These are phyloP conservation scores for Cryptoleucopteryx plumbea DNA, from an alignment of 2,113 vertebrate species.

Conservation along the genomic window DNA sequence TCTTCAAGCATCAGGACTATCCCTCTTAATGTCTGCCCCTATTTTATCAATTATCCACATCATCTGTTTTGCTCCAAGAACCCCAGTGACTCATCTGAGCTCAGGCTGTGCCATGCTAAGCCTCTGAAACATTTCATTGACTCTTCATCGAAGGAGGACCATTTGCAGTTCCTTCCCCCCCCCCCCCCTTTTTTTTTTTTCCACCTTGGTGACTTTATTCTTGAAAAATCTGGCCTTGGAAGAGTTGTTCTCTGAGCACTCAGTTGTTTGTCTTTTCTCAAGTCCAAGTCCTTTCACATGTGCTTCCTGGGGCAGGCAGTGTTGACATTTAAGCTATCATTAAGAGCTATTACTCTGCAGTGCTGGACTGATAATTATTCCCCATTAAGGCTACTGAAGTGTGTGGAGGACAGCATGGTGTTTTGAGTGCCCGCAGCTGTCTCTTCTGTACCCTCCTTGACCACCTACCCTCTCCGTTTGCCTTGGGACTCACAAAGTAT, in stretches of 20 bases:
- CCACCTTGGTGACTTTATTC: not conserved
- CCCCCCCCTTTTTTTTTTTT: not conserved
- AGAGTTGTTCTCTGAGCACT: not conserved
- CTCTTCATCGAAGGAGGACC: not conserved
- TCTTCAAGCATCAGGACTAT: not conserved
- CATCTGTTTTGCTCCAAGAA: not conserved
- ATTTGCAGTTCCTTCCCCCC: not conserved
- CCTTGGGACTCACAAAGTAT: not conserved
- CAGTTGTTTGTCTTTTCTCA: not conserved
- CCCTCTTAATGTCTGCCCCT: not conserved
- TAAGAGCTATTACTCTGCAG: not conserved
- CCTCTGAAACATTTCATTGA: not conserved
- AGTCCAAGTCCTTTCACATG: not conserved
- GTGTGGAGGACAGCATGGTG: not conserved
- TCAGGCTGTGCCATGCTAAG: not conserved
- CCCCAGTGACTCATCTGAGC: not conserved
- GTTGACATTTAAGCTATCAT: not conserved
- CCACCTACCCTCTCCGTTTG: not conserved
- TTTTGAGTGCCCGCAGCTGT: not conserved
- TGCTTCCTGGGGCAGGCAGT: not conserved
- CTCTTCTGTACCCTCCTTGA: not conserved
- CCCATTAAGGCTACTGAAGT: not conserved
- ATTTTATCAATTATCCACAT: not conserved
- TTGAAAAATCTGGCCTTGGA: not conserved
- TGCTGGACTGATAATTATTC: not conserved